Percentiles rank a stretch among this genome's conserved stretches.
These are phyloP conservation scores for Xanthorhoe spadicearia DNA, from an alignment of 2,888 invertebrate species.

Conservation along the genomic window DNA sequence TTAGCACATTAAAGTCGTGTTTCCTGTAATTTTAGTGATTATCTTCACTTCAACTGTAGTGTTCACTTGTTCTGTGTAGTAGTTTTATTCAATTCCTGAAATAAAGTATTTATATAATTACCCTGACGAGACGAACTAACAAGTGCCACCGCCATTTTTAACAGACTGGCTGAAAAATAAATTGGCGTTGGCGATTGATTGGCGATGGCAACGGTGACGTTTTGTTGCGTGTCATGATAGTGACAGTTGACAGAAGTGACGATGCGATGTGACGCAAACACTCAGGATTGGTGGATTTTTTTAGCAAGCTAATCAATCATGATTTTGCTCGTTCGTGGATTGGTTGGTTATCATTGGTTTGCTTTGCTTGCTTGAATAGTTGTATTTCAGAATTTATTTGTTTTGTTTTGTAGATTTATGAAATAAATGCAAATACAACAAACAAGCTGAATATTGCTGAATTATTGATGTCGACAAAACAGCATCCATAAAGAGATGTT, in stretches of 20 bases:
- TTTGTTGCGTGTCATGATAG: too few species aligned
- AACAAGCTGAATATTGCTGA: background rate
- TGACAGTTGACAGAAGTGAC: too few species aligned
- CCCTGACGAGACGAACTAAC: slow-evolving; percentile 85
- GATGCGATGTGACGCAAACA: too few species aligned
- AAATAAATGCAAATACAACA: background rate
- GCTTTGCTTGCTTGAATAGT: background rate
- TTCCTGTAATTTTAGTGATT: slow-evolving; percentile 15
- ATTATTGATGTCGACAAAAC: background rate
- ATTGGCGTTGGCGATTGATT: background rate
- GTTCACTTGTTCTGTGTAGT: too few species aligned
- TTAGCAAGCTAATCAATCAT: too few species aligned
- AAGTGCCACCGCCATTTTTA: slow-evolving; percentile 79
- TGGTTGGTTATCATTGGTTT: too few species aligned
- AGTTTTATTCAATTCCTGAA: slow-evolving; percentile 17
- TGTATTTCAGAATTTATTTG: too few species aligned
- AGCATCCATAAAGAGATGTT: slow-evolving; percentile 1
- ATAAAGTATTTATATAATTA: slow-evolving; percentile 73
- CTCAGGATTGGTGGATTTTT: too few species aligned
- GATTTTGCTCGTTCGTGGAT: too few species aligned
- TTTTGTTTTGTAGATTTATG: too few species aligned
- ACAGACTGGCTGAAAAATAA: slow-evolving; percentile 27
- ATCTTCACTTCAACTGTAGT: slow-evolving; percentile 27
- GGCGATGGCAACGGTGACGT: background rate
- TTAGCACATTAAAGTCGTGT: slow-evolving; percentile 17